Evolutionary conservation across 1,140 invertebrate genomes (phyloP).

Genomic region (Megalonaias nervosa): DNA sequence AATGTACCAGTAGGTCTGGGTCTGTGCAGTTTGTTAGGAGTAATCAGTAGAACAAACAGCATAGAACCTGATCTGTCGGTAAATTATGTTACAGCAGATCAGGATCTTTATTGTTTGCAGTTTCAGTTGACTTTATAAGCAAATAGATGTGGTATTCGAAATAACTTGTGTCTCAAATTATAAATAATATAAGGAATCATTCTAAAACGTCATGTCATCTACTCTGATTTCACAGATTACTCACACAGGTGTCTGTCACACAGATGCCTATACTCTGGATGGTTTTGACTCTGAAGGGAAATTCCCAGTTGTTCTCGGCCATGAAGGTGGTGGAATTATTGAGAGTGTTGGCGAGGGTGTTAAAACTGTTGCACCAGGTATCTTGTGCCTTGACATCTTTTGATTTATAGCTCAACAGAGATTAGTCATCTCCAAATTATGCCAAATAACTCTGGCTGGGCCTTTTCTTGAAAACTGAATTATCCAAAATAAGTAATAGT

Average conservation of each 20-base stretch:
- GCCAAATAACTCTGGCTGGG: not conserved
- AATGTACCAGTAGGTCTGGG: too few relatives aligned
- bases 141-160: too few relatives aligned
- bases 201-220: not conserved
- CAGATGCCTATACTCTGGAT: slow-evolving; percentile 94
- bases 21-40: too few relatives aligned
- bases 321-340: slow-evolving; percentile 90
- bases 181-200: too few relatives aligned
- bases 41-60: too few relatives aligned
- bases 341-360: slow-evolving; percentile 97
- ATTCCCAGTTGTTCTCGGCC: slow-evolving; percentile 89
- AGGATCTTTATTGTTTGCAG: too few relatives aligned
- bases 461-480: too few relatives aligned
- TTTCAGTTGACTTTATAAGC: too few relatives aligned
- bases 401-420: not conserved
- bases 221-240: slow-evolving; percentile 78
- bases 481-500: not conserved
- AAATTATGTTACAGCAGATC: too few relatives aligned
- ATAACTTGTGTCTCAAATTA: too few relatives aligned
- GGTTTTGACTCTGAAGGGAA: slow-evolving; percentile 95
- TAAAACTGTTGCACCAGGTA: slow-evolving; percentile 85
- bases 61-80: too few relatives aligned
- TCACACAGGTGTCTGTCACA: slow-evolving; percentile 96
- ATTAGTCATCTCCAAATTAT: not conserved
- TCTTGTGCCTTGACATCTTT: too few relatives aligned